phyloP scores from a whole-genome alignment of 2,888 invertebrate genomes.

The Drosophila antonietae region DNA sequence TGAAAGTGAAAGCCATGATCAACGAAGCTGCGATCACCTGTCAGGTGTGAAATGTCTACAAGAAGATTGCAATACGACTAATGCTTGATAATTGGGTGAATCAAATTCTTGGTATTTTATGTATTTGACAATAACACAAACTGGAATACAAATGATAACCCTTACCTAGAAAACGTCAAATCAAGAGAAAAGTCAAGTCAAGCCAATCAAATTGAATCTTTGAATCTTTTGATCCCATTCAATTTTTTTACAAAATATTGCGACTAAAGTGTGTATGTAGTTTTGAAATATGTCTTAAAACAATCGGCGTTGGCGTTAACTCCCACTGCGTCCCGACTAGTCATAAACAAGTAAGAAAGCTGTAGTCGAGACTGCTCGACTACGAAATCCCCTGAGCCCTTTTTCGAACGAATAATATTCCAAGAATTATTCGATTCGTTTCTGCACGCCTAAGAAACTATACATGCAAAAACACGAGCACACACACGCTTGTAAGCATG shows the following conservation, averaged over 20 bases:
- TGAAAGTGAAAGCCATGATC: conserved; percentile 63
- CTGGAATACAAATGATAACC: not conserved
- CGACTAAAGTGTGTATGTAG: not conserved
- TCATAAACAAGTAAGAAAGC: no score
- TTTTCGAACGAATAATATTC: no score
- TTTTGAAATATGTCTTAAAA: conserved; percentile 41
- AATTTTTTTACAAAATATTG: conserved; percentile 58
- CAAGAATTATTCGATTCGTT: no score
- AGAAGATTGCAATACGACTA: conserved; percentile 39
- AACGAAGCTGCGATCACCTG: conserved; percentile 54
- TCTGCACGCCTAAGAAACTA: no score
- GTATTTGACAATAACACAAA: not conserved
- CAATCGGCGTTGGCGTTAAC: conserved; percentile 38
- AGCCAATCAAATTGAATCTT: conserved; percentile 49
- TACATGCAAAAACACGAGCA: no score
- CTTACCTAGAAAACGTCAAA: not conserved
- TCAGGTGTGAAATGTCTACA: conserved; percentile 56
- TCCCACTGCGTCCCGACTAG: conserved; percentile 47
- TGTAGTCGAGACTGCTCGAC: no score
- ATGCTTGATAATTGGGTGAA: conserved; percentile 14
- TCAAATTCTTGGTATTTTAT: conserved; percentile 33
- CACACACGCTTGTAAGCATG: no score
- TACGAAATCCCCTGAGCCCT: no score
- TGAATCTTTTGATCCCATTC: conserved; percentile 64
- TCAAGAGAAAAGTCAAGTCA: not conserved